These are phyloP conservation scores for Hymenochirus boettgeri DNA, from an alignment of 2,113 vertebrate genomes.

Conservation along the genomic window DNA sequence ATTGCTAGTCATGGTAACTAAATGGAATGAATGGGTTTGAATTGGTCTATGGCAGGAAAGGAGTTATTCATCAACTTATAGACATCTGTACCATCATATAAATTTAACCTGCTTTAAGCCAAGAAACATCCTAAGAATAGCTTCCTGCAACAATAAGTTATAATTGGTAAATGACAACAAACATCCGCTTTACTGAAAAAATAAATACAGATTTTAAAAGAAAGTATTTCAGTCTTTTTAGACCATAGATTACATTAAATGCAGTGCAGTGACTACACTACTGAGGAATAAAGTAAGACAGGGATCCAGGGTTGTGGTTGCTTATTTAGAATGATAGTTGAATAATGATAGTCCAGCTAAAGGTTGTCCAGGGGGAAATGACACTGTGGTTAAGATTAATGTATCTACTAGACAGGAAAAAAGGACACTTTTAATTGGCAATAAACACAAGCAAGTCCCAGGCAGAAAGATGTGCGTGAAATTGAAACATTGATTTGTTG, in stretches of 20 bases:
- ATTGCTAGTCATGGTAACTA: too few species aligned
- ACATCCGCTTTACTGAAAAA: too few species aligned
- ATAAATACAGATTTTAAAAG: too few species aligned
- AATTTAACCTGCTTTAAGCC: too few species aligned
- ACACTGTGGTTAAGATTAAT: conserved; percentile 24
- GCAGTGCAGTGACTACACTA: neutral
- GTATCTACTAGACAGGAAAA: conserved; percentile 1
- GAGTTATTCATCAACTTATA: too few species aligned
- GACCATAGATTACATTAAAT: neutral
- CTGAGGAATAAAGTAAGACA: neutral
- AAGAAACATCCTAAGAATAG: too few species aligned
- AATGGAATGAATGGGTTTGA: too few species aligned
- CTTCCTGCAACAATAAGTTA: too few species aligned
- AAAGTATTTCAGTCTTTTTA: too few species aligned
- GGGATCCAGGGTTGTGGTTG: neutral
- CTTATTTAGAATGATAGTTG: conserved; percentile 19
- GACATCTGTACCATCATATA: too few species aligned
- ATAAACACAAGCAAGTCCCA: conserved; percentile 15
- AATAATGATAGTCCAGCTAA: conserved; percentile 2
- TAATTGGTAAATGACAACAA: too few species aligned
- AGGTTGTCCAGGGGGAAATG: conserved; percentile 3
- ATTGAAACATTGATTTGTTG: conserved; percentile 37
- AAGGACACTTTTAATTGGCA: conserved; percentile 26
- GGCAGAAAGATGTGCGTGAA: conserved; percentile 13
- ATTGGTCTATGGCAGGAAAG: too few species aligned